These are phyloP conservation scores for Rotaria socialis DNA, from an alignment of 2,888 invertebrate genomes.

Conservation along the genomic window DNA sequence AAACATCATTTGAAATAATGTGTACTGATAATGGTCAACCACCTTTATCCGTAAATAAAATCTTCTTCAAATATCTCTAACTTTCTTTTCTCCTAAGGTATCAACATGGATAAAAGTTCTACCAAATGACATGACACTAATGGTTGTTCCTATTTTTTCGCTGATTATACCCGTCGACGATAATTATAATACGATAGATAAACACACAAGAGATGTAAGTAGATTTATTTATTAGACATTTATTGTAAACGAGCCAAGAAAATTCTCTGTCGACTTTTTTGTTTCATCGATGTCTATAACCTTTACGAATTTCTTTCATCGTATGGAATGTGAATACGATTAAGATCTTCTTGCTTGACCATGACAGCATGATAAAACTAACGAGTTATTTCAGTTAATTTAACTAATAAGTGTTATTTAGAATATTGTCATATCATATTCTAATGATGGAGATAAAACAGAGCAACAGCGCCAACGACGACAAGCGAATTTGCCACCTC, in stretches of 20 bases:
- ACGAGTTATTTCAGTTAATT: neutral
- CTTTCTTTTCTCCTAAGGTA: neutral
- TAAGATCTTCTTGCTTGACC: neutral
- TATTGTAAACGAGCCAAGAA: neutral
- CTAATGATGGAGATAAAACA: constrained; percentile 1
- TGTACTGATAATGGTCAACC: constrained; percentile 25
- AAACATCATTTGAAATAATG: neutral
- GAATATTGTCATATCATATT: constrained; percentile 7
- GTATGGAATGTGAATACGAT: neutral
- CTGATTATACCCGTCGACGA: neutral
- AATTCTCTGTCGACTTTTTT: neutral
- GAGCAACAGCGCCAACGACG: neutral
- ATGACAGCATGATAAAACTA: constrained; percentile 26
- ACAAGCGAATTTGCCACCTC: neutral
- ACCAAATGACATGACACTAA: neutral
- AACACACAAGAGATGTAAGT: neutral
- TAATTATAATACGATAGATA: neutral
- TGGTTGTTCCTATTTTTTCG: neutral
- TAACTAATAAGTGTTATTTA: neutral
- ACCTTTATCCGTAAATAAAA: neutral
- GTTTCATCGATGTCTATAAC: neutral
- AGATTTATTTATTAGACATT: neutral
- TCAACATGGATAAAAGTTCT: neutral
- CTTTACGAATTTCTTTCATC: neutral
- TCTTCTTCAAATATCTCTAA: neutral